Conservation (phyloP, 2,797 vertebrate species). For the Acrossocheilus fasciatus region DNA sequence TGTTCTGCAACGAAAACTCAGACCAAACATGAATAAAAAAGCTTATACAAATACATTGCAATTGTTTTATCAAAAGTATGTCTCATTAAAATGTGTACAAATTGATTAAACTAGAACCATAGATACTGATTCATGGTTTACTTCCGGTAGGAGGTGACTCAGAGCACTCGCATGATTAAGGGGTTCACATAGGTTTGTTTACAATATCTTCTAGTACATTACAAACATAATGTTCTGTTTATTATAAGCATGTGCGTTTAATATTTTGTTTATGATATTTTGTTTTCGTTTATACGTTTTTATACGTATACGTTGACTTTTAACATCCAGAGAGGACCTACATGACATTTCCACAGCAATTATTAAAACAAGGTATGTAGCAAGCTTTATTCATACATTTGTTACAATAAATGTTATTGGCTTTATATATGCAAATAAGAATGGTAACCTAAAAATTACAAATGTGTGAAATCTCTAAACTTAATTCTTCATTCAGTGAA, state of each 20-base stretch:
- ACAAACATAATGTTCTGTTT: not conserved
- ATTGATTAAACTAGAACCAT: too few species aligned
- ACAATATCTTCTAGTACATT: too few species aligned
- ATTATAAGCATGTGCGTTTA: not conserved
- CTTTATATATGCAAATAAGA: not conserved
- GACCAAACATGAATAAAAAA: too few species aligned
- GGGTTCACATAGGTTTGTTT: too few species aligned
- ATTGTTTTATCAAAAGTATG: too few species aligned
- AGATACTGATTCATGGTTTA: too few species aligned
- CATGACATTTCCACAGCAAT: not conserved
- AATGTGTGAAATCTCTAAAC: not conserved
- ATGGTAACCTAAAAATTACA: not conserved
- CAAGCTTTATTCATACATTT: not conserved
- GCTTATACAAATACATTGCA: too few species aligned
- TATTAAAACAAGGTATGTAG: not conserved
- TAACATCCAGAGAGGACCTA: not conserved
- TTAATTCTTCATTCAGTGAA: not conserved
- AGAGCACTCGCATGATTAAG: too few species aligned
- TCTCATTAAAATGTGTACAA: too few species aligned
- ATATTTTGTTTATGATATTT: too few species aligned
- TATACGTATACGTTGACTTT: not conserved
- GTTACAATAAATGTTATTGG: not conserved
- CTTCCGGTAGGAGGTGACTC: too few species aligned
- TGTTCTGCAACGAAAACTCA: too few species aligned
- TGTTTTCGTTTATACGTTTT: not conserved